A percentile compares a stretch with the other conserved stretches of the same genome.
Conservation (phyloP, 2,797 vertebrate genomes). For the Vultur gryphus region DNA sequence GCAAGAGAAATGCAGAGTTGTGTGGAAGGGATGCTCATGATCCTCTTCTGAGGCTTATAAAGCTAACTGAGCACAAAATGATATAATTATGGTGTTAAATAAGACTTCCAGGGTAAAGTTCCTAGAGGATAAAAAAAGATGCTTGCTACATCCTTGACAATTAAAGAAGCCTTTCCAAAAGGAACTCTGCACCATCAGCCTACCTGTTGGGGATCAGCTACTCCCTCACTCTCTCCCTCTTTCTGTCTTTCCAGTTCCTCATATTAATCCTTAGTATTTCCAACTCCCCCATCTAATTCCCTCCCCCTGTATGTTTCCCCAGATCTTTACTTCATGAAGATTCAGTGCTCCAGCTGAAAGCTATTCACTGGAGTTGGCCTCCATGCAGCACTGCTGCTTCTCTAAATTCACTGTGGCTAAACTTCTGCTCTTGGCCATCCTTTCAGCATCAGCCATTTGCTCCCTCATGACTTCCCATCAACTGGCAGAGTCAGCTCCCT, state of each 20-base stretch:
- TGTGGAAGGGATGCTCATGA: neutral
- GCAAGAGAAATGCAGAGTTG: neutral
- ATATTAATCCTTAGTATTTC: neutral
- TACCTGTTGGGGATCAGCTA: neutral
- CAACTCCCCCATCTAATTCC: neutral
- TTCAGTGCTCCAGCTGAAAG: neutral
- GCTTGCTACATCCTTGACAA: neutral
- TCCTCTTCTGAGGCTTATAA: constrained; percentile 33
- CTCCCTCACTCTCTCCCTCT: neutral
- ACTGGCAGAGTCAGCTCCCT: neutral
- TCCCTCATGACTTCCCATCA: neutral
- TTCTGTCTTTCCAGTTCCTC: neutral
- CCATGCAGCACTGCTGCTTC: neutral
- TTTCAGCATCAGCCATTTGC: neutral
- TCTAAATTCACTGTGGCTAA: neutral
- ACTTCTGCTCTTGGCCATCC: neutral
- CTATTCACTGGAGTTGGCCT: neutral
- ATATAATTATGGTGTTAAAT: constrained; percentile 53
- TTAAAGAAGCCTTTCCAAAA: neutral
- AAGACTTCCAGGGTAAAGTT: constrained; percentile 18
- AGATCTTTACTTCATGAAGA: neutral
- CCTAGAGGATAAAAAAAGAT: neutral
- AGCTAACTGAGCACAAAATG: constrained; percentile 44
- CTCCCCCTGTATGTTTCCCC: neutral
- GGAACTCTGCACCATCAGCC: neutral